Evolutionary conservation across 1,140 invertebrate species (phyloP).

Genomic region (Carcinoscorpius rotundicauda): DNA sequence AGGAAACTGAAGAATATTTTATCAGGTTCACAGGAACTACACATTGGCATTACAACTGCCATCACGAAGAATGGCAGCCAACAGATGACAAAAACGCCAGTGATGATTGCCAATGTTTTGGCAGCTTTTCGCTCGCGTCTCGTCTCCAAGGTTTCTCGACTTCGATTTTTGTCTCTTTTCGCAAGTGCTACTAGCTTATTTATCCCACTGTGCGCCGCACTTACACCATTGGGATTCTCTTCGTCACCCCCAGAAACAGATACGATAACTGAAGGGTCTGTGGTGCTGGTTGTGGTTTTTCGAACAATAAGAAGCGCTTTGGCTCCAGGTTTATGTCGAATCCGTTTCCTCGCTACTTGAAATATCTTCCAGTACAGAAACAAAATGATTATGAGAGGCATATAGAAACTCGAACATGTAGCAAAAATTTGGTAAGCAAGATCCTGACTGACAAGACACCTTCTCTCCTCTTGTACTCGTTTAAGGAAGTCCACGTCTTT

Average conservation of each 20-base stretch:
- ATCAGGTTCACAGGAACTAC: constrained; percentile 55
- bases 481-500: constrained; percentile 72
- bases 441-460: constrained; percentile 82
- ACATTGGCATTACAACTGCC: constrained; percentile 72
- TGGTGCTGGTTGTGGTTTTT: too few species aligned
- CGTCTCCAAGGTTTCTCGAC: too few species aligned
- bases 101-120: constrained; percentile 28
- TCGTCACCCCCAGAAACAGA: too few species aligned
- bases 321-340: constrained; percentile 45
- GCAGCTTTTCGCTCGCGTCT: too few species aligned
- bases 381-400: constrained; percentile 81
- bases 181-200: too few species aligned
- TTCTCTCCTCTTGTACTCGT: constrained; percentile 51
- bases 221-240: too few species aligned
- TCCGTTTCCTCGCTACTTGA: constrained; percentile 44
- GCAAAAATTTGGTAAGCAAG: constrained; percentile 62
- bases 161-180: too few species aligned
- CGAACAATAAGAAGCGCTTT: too few species aligned
- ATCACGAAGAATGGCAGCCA: constrained; percentile 91
- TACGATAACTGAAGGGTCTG: too few species aligned
- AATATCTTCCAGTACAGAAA: constrained; percentile 82
- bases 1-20: constrained; percentile 64
- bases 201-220: too few species aligned
- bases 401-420: constrained; percentile 87
- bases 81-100: constrained; percentile 82